Base-by-base conservation (phyloP, 2,888 invertebrate species). In the Germaria angustata region DNA sequence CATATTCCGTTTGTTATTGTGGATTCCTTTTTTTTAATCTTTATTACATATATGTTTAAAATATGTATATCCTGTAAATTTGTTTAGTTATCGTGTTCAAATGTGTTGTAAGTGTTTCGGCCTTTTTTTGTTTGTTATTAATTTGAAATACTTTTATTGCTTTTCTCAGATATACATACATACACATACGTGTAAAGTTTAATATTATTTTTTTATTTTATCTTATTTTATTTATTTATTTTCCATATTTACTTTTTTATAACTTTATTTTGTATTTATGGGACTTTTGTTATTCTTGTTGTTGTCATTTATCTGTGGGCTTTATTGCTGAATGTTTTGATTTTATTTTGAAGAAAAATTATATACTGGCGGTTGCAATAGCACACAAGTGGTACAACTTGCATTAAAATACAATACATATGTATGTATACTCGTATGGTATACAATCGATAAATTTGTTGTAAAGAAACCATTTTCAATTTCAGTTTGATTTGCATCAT, bases 51-150 rank as follows among this genome's bases (percentile, higher is more conserved):
- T 39, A 3, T 28, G 2, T 39, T 1, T 24, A 36, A 85, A 86
- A 85, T 87, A 86, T 85, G 85, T 85, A 86, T 87, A 71, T 85
- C 81, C 75, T 81, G 85, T 84, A 80, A 84, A 82, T 87, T 85
- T 84, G 84, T 78, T 85, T 59, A n/a, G 76, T 85, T 86, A 84
- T 86, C 84, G 79, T 76, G 84, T 84, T 72, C 36, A 61, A 46
- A 53, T 22, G 22, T 39, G 51, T 24, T 17, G n/a, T 59, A 11
- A 32, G 17, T 20, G 1, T 59, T 73, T 15, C 24, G 1, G 77
- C 57, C 59, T 69, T 84, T 79, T 83, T 80, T 57, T 53, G 22
- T 44, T 34, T 57, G 57, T 59, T 76, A 78, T 69, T 59, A 78
- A 82, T 75, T 82, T 79, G 79, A 82, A 82, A 82, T 68, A 66